Evolutionary conservation across 1,140 invertebrate species (phyloP).

Genomic region (Zaprionus camerounensis): DNA sequence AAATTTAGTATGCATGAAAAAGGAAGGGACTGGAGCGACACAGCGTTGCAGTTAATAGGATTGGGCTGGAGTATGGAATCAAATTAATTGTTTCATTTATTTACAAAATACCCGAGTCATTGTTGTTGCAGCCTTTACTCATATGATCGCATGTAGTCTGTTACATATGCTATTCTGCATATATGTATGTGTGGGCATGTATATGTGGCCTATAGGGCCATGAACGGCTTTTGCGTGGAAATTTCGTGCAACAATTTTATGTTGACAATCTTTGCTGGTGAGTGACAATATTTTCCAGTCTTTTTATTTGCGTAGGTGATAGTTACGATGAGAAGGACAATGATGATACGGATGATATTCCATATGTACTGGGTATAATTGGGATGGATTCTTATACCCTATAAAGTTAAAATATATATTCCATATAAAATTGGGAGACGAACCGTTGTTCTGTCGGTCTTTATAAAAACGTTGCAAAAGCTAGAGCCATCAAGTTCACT

Average conservation of each 20-base stretch:
- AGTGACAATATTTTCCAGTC: conserved; percentile 2
- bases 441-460: too few relatives aligned
- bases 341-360: not conserved
- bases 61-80: conserved; percentile 67
- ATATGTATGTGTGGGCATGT: not conserved
- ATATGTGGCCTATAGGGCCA: conserved; percentile 10
- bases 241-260: conserved; percentile 73
- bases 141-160: not conserved
- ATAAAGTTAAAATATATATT: too few relatives aligned
- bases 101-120: conserved; percentile 57
- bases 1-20: conserved; percentile 81
- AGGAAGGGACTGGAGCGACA: conserved; percentile 32
- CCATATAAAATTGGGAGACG: too few relatives aligned
- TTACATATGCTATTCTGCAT: not conserved
- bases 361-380: too few relatives aligned
- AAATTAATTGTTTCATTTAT: conserved; percentile 79
- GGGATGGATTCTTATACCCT: too few relatives aligned
- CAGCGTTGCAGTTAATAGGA: conserved; percentile 69
- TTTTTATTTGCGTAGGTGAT: not conserved
- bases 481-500: too few relatives aligned
- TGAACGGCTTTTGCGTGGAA: conserved; percentile 66
- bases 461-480: too few relatives aligned
- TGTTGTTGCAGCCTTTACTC: conserved; percentile 23
- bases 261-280: conserved; percentile 50
- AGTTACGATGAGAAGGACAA: not conserved